Conservation (phyloP, 2,113 vertebrate species). For the Microtus richardsoni region DNA sequence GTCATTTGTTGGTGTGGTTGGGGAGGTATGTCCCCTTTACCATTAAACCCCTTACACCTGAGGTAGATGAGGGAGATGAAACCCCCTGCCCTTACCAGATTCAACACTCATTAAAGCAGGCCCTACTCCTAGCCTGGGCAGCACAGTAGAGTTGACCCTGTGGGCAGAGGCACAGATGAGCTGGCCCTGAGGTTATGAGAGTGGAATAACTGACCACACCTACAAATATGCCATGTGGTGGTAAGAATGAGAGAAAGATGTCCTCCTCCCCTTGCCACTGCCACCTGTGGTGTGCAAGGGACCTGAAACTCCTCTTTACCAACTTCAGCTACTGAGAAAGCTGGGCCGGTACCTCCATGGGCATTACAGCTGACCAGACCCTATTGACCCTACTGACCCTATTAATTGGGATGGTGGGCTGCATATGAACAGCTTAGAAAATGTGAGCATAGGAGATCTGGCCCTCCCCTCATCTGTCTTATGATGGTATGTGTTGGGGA, state of each 20-base stretch:
- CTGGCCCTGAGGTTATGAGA: not conserved
- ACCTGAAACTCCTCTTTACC: not conserved
- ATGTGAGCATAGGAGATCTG: not conserved
- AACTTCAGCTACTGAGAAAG: not conserved
- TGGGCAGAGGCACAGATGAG: not conserved
- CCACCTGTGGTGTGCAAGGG: not conserved
- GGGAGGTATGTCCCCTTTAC: not conserved
- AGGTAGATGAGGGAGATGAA: not conserved
- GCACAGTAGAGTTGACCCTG: not conserved
- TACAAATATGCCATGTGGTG: not conserved
- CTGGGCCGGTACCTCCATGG: too few species aligned
- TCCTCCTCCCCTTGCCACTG: not conserved
- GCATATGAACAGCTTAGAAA: not conserved
- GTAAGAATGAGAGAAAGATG: not conserved
- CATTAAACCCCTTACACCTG: not conserved
- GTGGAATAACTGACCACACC: not conserved
- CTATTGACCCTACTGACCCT: not conserved
- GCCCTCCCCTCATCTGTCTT: not conserved
- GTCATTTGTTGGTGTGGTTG: not conserved
- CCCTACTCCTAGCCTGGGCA: not conserved
- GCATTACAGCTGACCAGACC: not conserved
- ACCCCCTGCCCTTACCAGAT: not conserved
- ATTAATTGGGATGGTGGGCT: not conserved
- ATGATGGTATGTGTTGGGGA: not conserved
- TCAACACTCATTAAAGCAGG: not conserved